These are phyloP conservation scores for Ectropis grisescens DNA, from an alignment of 1,140 invertebrate genomes.

Conservation along the genomic window DNA sequence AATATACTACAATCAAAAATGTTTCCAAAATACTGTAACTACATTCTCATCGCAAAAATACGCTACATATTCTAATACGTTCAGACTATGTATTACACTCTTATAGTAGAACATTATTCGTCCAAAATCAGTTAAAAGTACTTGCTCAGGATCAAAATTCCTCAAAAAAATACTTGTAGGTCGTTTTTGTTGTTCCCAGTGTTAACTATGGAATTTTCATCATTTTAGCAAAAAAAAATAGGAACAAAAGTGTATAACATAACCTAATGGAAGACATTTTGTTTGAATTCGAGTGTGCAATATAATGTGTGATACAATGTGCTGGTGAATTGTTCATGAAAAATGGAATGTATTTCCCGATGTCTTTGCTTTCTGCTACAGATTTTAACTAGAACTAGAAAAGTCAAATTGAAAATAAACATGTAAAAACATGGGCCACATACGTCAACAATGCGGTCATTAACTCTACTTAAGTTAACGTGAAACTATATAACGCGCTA, in stretches of 20 bases:
- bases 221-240: slow-evolving; percentile 6
- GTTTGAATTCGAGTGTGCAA: slow-evolving; percentile 38
- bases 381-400: too few species aligned
- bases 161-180: slow-evolving; percentile 52
- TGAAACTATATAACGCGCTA: too few species aligned
- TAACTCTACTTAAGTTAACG: too few species aligned
- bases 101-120: slow-evolving; percentile 24
- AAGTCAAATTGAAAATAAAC: too few species aligned
- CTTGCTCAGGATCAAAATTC: slow-evolving; percentile 20
- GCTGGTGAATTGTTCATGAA: too few species aligned
- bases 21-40: slow-evolving; percentile 59
- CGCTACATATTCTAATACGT: slow-evolving; percentile 53
- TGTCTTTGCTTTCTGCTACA: too few species aligned
- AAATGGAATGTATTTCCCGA: too few species aligned
- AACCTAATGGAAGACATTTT: slow-evolving; percentile 63
- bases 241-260: slow-evolving; percentile 22
- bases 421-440: too few species aligned
- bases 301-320: slow-evolving; percentile 35
- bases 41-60: slow-evolving; percentile 54
- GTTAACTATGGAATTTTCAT: slow-evolving; percentile 23
- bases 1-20: slow-evolving; percentile 36
- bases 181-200: slow-evolving; percentile 54
- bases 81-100: slow-evolving; percentile 31
- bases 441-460: too few species aligned
- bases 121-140: background rate